Evolutionary conservation across 2,797 vertebrate genomes (phyloP), one percentile per base, ranked within the genome.

Genomic region (Parauchenoglanis ngamensis): DNA sequence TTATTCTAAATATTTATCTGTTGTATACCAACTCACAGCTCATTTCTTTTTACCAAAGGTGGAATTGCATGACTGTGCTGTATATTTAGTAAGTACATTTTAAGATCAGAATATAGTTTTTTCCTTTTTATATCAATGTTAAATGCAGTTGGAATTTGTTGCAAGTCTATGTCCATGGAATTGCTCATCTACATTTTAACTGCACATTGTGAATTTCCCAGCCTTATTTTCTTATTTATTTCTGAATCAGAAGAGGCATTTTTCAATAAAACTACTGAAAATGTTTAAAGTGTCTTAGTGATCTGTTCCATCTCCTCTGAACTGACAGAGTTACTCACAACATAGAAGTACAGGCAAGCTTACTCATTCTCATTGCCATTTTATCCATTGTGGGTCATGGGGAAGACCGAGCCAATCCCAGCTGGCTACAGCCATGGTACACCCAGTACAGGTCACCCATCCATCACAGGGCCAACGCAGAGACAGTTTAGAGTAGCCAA

Each of bases 191-290:
- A 96, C 97, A 97, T 98, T 98, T 97, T 96, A 98, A 98, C 98
- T 98, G 98, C 98, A 98, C 96, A 98, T 98, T 98, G 98, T 99
- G 98, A 99, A 99, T 98, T 99, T 98, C 97, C 97, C 97, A 97
- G 97, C 98, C 97, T 98, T 98, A 99, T 98, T 98, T 98, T 97
- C 96, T 96, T 99, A 99, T 99, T 99, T 99, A 99, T 99, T 99
- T 99, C 98, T 98, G 96, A 98, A 99, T 97, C 96, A 96, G 97
- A 99, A 98, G 98, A 99, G 98, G 98, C 98, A 99, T 99, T 99
- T 99, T 99, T 99, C 98, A 99, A 99, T 99, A 99, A 99, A 99
- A 99, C 98, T 99, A 99, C 98, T 99, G 98, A 99, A 99, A 99
- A 99, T 96, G 93, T 95, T 93, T 90, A 28, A 76, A 46, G 84